These are phyloP conservation scores for Ctenochaetus hawaiiensis DNA, from an alignment of 2,797 vertebrate genomes.

Conservation along the genomic window DNA sequence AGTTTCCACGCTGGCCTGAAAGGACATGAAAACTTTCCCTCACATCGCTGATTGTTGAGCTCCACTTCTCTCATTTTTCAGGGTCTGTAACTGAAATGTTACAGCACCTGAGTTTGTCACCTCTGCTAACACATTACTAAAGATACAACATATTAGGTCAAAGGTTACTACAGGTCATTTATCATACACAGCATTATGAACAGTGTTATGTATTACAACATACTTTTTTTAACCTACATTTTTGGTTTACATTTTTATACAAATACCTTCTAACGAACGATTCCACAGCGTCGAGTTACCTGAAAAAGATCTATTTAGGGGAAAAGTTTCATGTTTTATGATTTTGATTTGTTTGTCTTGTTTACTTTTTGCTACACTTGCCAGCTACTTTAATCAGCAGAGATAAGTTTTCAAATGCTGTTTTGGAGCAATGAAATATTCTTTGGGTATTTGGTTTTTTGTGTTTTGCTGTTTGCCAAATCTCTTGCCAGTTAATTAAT, in stretches of 20 bases:
- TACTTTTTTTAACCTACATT: background rate
- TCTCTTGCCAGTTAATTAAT: constrained; percentile 22
- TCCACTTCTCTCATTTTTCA: background rate
- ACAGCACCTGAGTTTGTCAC: background rate
- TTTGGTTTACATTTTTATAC: constrained; percentile 7
- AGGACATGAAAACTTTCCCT: background rate
- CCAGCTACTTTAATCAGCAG: background rate
- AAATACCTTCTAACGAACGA: background rate
- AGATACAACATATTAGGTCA: background rate
- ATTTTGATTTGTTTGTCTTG: background rate
- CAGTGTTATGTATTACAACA: constrained; percentile 22
- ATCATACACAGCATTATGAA: background rate
- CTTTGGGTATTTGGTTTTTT: background rate
- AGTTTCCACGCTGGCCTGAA: background rate
- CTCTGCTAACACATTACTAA: constrained; percentile 10
- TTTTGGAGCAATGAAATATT: background rate
- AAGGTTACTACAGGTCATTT: constrained; percentile 6
- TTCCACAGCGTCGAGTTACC: background rate
- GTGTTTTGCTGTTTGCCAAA: constrained; percentile 23
- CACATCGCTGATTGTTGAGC: background rate
- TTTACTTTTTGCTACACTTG: constrained; percentile 26
- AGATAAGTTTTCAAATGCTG: background rate
- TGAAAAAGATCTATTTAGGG: background rate
- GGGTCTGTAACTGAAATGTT: background rate
- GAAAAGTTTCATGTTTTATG: too few relatives aligned